phyloP scores from a whole-genome alignment of 2,888 invertebrate species.

The Polylopha cassiicola region DNA sequence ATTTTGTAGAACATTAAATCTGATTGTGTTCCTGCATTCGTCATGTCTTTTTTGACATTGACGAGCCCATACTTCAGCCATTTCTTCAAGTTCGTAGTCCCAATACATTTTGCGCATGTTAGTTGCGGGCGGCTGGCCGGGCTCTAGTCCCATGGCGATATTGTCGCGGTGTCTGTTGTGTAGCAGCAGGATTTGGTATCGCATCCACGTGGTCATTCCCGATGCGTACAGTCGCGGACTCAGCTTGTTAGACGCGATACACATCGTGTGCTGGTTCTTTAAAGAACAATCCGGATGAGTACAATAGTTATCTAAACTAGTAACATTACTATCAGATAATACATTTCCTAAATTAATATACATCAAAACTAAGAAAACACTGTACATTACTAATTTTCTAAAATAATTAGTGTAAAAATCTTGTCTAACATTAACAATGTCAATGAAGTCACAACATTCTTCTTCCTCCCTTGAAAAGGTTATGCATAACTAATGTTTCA shows the following conservation, averaged over 20 bases:
- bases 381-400: conserved; percentile 35
- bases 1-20: conserved; percentile 66
- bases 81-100: conserved; percentile 67
- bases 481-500: no score
- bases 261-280: conserved; percentile 64
- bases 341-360: conserved; percentile 35
- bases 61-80: conserved; percentile 69
- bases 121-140: conserved; percentile 66
- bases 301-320: conserved; percentile 44
- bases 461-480: no score
- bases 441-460: no score
- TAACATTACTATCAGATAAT: conserved; percentile 28
- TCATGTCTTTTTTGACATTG: conserved; percentile 72
- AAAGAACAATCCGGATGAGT: conserved; percentile 64
- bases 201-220: conserved; percentile 69
- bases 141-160: conserved; percentile 66
- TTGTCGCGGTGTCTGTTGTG: conserved; percentile 69
- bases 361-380: conserved; percentile 40
- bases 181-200: conserved; percentile 58
- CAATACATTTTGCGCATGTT: conserved; percentile 75
- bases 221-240: conserved; percentile 60
- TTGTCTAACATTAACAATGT: conserved; percentile 3
- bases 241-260: conserved; percentile 49
- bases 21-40: conserved; percentile 63
- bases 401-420: not conserved